Evolutionary conservation across 2,797 vertebrate species (phyloP), one percentile per base, ranked within the genome.

Genomic region (Toxotes lorentzi): DNA sequence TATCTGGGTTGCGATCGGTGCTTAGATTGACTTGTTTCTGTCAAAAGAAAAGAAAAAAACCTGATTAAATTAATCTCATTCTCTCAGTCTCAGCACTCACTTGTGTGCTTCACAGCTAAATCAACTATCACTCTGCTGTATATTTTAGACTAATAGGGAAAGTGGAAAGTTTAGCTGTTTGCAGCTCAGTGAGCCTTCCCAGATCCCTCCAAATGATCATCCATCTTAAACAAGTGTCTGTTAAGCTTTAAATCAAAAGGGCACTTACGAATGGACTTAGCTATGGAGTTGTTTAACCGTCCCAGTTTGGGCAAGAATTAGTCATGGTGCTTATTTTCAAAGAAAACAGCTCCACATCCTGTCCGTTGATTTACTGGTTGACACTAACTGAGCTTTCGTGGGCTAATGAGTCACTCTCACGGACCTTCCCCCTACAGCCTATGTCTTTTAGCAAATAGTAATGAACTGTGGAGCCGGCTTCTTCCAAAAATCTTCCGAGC

Each of bases 331-430:
- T 85, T 92, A 81, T 93, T 91, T 93, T 88, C n/a, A 88, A 74
- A 89, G 86, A 89, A 93, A 93, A 92, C 86, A 90, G 50, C 67
- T 76, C 71, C 68, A 77, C 78, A 71, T 91, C 88, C 87, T 86
- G 77, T 71, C 57, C 73, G 84, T 78, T 90, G 84, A 92, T 88
- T 88, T 70, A 68, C 79, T 71, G 74, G 60, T 85, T 86, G 84
- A 89, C 84, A 81, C 78, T 88, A 64, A 83, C 81, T 69, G 79
- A 68, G 75, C 62, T 57, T 88, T 82, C 73, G 78, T 70, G 74
- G 69, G 66, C 79, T 83, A 90, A 89, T 86, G 87, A 90, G 86
- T 88, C 85, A 76, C 81, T 88, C 82, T 84, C 80, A 82, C 38
- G 47, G 70, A 84, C 82, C 58, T 83, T 85, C 61, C 41, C 69